A percentile compares a stretch with the other conserved stretches of the same genome.
Evolutionary conservation across 1,140 invertebrate genomes (phyloP).

Genomic region (Whitmania pigra): DNA sequence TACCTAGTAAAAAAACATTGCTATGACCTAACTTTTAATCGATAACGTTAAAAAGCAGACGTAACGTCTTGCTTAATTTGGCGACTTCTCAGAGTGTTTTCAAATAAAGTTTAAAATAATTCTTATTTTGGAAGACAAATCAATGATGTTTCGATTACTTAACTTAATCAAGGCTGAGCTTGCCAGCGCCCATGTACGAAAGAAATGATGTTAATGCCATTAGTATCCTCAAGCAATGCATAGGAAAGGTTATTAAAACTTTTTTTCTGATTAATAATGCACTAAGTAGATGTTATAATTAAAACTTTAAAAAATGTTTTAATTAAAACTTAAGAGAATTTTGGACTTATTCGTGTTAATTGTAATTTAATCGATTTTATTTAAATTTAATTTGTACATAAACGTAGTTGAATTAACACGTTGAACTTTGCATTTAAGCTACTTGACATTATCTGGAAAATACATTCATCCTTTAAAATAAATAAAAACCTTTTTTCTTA

Average conservation of each 20-base stretch:
- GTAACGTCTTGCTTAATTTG: too few species aligned
- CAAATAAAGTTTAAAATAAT: too few species aligned
- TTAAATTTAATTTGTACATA: neutral
- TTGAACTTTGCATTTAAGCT: neutral
- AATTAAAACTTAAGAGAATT: neutral
- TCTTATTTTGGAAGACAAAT: too few species aligned
- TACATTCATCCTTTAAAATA: neutral
- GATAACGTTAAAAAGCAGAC: too few species aligned
- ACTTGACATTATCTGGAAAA: neutral
- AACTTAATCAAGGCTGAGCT: slow-evolving; percentile 49
- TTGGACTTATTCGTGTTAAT: neutral
- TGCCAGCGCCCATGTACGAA: slow-evolving; percentile 74
- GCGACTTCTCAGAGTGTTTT: too few species aligned
- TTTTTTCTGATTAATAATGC: neutral
- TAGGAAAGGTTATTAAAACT: slow-evolving; percentile 60
- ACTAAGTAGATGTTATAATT: neutral
- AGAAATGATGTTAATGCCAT: slow-evolving; percentile 80
- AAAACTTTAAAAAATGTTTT: neutral
- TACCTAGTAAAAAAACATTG: too few species aligned
- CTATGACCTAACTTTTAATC: too few species aligned
- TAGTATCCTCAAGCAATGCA: slow-evolving; percentile 82
- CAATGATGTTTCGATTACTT: too few species aligned
- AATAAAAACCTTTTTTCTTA: slow-evolving; percentile 21
- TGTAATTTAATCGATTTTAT: neutral
- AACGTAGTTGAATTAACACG: neutral